Percentiles rank a stretch among this genome's conserved stretches.
Evolutionary conservation across 2,888 invertebrate species (phyloP).

Genomic region (Hydriomena furcata): DNA sequence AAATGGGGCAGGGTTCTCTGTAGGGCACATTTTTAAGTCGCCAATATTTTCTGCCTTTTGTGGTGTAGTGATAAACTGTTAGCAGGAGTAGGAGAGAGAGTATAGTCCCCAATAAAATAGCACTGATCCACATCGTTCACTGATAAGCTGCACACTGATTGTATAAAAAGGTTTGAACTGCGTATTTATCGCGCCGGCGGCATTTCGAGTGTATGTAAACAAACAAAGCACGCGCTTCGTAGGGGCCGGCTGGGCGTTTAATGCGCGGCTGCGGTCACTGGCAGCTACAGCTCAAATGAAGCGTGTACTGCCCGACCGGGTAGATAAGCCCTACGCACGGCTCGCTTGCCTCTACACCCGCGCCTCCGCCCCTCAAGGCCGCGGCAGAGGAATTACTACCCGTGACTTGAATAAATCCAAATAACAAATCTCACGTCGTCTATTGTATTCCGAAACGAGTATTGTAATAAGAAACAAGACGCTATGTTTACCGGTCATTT

Average conservation of each 20-base stretch:
- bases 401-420: constrained; percentile 71
- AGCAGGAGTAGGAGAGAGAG: constrained; percentile 53
- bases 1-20: constrained; percentile 75
- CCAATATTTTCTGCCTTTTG: constrained; percentile 76
- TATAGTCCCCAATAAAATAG: constrained; percentile 55
- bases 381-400: constrained; percentile 58
- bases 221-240: constrained; percentile 47
- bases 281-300: constrained; percentile 62
- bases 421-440: constrained; percentile 49
- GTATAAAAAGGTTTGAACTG: constrained; percentile 34
- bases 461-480: constrained; percentile 45
- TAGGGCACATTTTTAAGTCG: constrained; percentile 66
- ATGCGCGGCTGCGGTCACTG: constrained; percentile 52
- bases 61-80: constrained; percentile 63
- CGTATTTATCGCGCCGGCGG: constrained; percentile 53
- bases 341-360: constrained; percentile 36
- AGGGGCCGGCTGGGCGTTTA: constrained; percentile 40
- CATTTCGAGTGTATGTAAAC: constrained; percentile 62
- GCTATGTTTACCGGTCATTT: constrained; percentile 23
- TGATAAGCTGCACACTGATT: constrained; percentile 30
- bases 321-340: constrained; percentile 65
- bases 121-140: constrained; percentile 57
- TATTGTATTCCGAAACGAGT: constrained; percentile 65
- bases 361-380: constrained; percentile 59
- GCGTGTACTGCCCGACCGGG: constrained; percentile 50